A percentile compares a stretch with the other conserved stretches of the same genome.
These are phyloP conservation scores for Antheraea assamensis DNA, from an alignment of 2,888 invertebrate genomes.

Conservation along the genomic window DNA sequence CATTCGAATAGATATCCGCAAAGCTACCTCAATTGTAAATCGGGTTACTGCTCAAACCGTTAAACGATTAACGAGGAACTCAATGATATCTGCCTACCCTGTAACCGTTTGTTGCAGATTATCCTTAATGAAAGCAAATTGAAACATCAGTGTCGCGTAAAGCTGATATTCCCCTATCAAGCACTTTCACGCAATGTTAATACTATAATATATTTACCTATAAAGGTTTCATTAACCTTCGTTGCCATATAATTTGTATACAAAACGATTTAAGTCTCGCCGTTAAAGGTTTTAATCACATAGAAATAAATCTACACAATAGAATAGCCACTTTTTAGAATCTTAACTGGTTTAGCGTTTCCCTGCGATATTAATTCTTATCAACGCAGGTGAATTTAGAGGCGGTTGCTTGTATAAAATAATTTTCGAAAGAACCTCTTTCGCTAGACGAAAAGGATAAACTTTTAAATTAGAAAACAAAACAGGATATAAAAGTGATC, in stretches of 20 bases:
- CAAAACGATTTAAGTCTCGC: neutral
- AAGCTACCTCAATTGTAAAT: neutral
- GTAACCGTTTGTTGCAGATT: constrained; percentile 2
- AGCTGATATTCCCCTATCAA: constrained; percentile 1
- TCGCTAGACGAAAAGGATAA: no score
- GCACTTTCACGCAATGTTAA: constrained; percentile 4
- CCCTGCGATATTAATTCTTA: no score
- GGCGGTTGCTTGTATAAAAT: no score
- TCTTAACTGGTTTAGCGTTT: no score
- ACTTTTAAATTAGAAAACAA: no score
- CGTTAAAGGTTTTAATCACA: neutral
- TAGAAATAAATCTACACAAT: neutral
- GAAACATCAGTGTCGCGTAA: constrained; percentile 1
- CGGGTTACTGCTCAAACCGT: neutral
- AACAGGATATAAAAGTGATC: no score
- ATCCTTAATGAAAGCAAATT: constrained; percentile 14
- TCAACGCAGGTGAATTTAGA: no score
- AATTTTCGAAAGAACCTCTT: no score
- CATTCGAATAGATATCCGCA: neutral
- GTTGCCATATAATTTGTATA: constrained; percentile 5
- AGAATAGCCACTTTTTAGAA: neutral
- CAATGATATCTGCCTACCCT: constrained; percentile 7
- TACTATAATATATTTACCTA: neutral
- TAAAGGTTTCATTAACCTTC: constrained; percentile 11
- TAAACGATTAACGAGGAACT: neutral